These are phyloP conservation scores for Hipposideros armiger DNA, from an alignment of 2,113 vertebrate genomes.

Conservation along the genomic window DNA sequence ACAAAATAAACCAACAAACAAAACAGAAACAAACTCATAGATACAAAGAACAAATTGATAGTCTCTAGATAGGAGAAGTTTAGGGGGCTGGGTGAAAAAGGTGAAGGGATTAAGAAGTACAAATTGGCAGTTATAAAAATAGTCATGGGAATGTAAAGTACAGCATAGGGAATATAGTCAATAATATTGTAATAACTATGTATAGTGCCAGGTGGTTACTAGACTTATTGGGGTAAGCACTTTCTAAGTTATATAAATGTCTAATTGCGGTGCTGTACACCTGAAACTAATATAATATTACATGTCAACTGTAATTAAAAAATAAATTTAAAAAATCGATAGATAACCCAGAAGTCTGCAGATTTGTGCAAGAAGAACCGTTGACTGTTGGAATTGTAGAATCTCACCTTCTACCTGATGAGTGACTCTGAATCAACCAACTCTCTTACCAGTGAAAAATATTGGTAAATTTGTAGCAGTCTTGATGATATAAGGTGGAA, in stretches of 20 bases:
- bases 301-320: background rate
- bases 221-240: background rate
- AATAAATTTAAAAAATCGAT: background rate
- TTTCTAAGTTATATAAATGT: background rate
- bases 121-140: background rate
- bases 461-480: background rate
- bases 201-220: background rate
- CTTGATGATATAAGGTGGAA: background rate
- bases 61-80: background rate
- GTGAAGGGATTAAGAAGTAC: background rate
- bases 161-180: background rate
- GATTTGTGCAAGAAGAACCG: background rate
- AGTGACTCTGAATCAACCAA: background rate
- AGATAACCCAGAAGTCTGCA: background rate
- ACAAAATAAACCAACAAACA: background rate
- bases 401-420: background rate
- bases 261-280: background rate
- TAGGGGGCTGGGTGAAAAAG: background rate
- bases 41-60: background rate
- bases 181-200: background rate
- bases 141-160: background rate
- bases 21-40: background rate
- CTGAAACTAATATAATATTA: background rate
- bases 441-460: background rate
- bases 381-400: background rate